These are phyloP conservation scores for Dolomedes plantarius DNA, from an alignment of 2,888 invertebrate genomes.

Conservation along the genomic window DNA sequence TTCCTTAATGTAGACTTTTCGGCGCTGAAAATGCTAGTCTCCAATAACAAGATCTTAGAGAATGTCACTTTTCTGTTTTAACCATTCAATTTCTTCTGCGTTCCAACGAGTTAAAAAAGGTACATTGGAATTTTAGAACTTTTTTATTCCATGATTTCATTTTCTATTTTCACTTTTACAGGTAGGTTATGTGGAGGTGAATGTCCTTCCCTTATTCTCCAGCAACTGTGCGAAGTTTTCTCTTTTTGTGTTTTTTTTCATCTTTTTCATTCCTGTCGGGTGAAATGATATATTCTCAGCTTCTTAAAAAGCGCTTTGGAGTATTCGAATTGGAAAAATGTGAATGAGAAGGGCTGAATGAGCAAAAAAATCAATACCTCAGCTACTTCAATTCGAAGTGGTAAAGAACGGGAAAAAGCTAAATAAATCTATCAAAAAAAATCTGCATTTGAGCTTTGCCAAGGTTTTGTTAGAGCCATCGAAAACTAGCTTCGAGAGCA, in stretches of 20 bases:
- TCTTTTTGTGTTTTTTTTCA: slow-evolving; percentile 9
- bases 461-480: slow-evolving; percentile 53
- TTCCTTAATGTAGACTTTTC: not conserved
- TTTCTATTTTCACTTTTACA: slow-evolving; percentile 64
- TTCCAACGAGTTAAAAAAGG: slow-evolving; percentile 4
- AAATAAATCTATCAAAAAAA: slow-evolving; percentile 24
- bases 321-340: slow-evolving; percentile 56
- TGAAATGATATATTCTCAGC: slow-evolving; percentile 61
- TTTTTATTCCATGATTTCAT: slow-evolving; percentile 53
- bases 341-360: slow-evolving; percentile 43
- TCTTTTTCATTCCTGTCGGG: slow-evolving; percentile 34
- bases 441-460: slow-evolving; percentile 57
- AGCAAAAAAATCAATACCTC: slow-evolving; percentile 49
- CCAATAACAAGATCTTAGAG: not conserved
- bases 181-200: slow-evolving; percentile 19
- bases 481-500: slow-evolving; percentile 35
- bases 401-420: slow-evolving; percentile 25
- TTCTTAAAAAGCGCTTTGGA: slow-evolving; percentile 60
- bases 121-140: slow-evolving; percentile 15
- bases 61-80: slow-evolving; percentile 19
- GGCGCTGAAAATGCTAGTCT: not conserved
- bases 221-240: too few species aligned
- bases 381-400: slow-evolving; percentile 56
- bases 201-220: slow-evolving; percentile 14
- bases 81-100: slow-evolving; percentile 39